phyloP scores from a whole-genome alignment of 2,113 vertebrate species.

The Passer montanus region DNA sequence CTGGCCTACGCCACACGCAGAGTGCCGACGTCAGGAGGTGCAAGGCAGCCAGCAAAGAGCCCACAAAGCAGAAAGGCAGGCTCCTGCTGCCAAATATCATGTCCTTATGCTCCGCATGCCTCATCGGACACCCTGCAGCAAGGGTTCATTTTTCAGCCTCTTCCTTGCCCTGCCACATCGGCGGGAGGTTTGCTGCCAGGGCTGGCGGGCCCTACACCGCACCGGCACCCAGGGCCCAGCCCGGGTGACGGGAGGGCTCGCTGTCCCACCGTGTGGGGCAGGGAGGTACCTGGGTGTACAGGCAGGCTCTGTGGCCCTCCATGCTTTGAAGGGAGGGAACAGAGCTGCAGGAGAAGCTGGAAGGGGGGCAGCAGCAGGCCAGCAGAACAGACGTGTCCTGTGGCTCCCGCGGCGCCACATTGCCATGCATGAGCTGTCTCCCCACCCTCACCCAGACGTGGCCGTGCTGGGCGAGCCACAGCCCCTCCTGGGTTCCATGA shows the following conservation, averaged over 20 bases:
- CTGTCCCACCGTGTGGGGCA: background rate
- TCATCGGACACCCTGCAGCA: background rate
- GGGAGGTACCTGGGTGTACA: background rate
- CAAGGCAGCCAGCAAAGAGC: slow-evolving; percentile 16
- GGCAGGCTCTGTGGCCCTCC: background rate
- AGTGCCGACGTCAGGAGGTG: background rate
- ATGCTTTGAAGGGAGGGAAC: accelerated
- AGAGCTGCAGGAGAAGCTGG: background rate
- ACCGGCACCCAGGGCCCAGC: accelerated
- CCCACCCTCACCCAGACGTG: background rate
- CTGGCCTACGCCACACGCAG: background rate
- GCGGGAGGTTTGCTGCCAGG: background rate
- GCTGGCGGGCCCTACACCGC: no score
- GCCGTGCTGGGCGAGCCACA: background rate
- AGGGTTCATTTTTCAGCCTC: background rate
- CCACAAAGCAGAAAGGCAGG: background rate
- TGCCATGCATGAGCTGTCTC: background rate
- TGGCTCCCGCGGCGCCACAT: accelerated
- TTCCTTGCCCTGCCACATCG: background rate
- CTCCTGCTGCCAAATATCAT: background rate
- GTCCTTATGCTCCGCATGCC: background rate
- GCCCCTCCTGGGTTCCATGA: background rate
- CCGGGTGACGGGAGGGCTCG: accelerated
- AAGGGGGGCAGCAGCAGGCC: background rate
- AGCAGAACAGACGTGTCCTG: accelerated